Percentiles rank a stretch among this genome's conserved stretches.
These are phyloP conservation scores for Tipula unca DNA, from an alignment of 2,888 invertebrate genomes.

Conservation along the genomic window DNA sequence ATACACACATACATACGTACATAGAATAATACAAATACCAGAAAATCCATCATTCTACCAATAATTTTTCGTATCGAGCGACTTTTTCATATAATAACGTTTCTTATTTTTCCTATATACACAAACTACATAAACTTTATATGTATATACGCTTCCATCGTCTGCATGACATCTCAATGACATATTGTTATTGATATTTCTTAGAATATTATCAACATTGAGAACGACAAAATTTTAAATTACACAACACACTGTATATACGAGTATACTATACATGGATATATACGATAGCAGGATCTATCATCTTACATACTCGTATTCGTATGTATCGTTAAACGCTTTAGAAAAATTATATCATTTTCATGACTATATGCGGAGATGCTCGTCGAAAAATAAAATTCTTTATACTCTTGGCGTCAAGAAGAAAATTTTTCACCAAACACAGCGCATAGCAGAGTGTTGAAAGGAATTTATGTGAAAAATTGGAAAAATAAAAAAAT, in stretches of 20 bases:
- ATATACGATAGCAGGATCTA: neutral
- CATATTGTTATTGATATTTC: conserved; percentile 14
- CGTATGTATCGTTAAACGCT: neutral
- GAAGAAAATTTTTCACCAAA: neutral
- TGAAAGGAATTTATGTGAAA: neutral
- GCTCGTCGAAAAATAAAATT: neutral
- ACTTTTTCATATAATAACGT: neutral
- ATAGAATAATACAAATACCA: neutral
- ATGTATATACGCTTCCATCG: neutral
- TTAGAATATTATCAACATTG: neutral
- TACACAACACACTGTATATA: neutral
- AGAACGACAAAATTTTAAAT: neutral
- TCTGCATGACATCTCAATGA: neutral
- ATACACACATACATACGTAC: neutral
- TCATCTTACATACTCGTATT: neutral
- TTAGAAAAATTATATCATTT: neutral
- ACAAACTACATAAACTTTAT: neutral
- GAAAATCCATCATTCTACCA: neutral
- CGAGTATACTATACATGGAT: neutral
- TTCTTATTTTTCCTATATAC: neutral
- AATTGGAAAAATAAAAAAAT: neutral
- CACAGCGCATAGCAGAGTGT: neutral
- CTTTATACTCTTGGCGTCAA: neutral
- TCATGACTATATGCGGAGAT: neutral
- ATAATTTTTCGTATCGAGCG: neutral